Conservation (phyloP, 2,888 invertebrate species). For the Exephanes ischioxanthus region DNA sequence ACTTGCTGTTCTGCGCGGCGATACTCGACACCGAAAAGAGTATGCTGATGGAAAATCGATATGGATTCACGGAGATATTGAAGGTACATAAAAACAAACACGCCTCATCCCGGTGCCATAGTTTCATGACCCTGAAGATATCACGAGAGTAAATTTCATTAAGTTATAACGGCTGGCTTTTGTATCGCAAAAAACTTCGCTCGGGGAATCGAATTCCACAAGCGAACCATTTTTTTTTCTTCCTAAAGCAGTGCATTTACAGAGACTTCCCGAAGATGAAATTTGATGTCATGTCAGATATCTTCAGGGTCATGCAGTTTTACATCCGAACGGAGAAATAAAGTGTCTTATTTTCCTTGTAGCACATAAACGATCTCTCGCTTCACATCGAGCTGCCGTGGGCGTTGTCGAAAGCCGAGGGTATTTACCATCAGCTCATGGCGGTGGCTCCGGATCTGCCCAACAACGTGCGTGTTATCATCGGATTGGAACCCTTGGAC, state of each 20-base stretch:
- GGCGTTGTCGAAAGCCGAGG: constrained; percentile 95
- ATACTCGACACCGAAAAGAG: constrained; percentile 96
- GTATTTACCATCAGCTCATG: constrained; percentile 95
- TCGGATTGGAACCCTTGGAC: constrained; percentile 88
- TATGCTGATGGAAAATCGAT: constrained; percentile 95
- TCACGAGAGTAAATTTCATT: background rate
- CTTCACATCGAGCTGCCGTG: constrained; percentile 93
- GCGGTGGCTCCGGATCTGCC: constrained; percentile 89
- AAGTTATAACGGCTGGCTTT: too few relatives aligned
- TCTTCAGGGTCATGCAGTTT: too few relatives aligned
- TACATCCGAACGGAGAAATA: too few relatives aligned
- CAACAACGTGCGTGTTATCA: constrained; percentile 90
- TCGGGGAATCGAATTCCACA: too few relatives aligned
- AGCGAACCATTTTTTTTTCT: too few relatives aligned
- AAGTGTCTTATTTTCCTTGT: constrained; percentile 67
- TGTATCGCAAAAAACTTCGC: background rate
- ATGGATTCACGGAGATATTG: constrained; percentile 98
- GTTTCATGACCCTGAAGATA: too few relatives aligned
- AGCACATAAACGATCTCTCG: constrained; percentile 98
- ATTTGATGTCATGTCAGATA: too few relatives aligned
- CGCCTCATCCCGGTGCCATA: too few relatives aligned
- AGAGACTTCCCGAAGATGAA: too few relatives aligned
- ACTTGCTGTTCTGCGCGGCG: constrained; percentile 96
- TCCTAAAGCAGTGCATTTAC: too few relatives aligned
- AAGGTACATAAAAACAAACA: constrained; percentile 88